A percentile compares a stretch with the other conserved stretches of the same genome.
These are phyloP conservation scores for Ecliptopera silaceata DNA, from an alignment of 2,888 invertebrate genomes.

Conservation along the genomic window DNA sequence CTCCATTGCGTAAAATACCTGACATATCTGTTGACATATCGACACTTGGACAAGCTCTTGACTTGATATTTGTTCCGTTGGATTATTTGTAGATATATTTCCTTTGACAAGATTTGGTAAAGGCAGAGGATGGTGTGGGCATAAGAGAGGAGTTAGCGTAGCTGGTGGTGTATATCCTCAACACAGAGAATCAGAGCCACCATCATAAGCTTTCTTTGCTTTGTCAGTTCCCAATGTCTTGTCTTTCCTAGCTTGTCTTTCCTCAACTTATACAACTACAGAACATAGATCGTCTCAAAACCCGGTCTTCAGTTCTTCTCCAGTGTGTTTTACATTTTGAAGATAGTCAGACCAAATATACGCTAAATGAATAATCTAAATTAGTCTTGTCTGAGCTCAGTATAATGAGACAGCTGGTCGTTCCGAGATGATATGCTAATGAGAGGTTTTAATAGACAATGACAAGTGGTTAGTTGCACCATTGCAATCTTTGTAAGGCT, in stretches of 20 bases:
- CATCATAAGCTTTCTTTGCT: no score
- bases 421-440: slow-evolving; percentile 16
- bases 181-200: no score
- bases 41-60: slow-evolving; percentile 3
- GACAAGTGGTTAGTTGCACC: slow-evolving; percentile 20
- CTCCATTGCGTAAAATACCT: not conserved
- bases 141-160: no score
- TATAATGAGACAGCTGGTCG: slow-evolving; percentile 20
- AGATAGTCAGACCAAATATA: no score
- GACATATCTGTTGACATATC: slow-evolving; percentile 14
- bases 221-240: no score
- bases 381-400: not conserved
- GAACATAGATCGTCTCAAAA: no score
- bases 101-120: not conserved
- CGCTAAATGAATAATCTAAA: no score
- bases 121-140: not conserved
- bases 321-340: no score
- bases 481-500: slow-evolving; percentile 14
- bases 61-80: not conserved
- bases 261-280: no score
- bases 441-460: slow-evolving; percentile 13
- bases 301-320: no score
- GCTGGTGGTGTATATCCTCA: no score
- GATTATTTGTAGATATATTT: not conserved
- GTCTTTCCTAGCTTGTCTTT: no score